Base-by-base conservation (phyloP, 2,888 invertebrate genomes). In the Dynastes tityus region DNA sequence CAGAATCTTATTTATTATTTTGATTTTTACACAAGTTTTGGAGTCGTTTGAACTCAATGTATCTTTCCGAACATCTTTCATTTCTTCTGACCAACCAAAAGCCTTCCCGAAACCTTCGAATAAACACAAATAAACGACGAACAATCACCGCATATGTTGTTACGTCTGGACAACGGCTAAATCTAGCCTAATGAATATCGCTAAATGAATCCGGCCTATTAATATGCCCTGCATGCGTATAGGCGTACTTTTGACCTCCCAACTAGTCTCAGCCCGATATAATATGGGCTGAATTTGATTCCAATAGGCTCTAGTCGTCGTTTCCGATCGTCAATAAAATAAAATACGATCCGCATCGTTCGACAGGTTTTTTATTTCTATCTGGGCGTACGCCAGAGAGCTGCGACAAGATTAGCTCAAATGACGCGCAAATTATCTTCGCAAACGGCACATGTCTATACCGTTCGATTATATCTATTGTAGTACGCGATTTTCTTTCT, bases 331-430 rank as follows among this genome's bases (percentile, higher is more conserved):
- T 68, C 78, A 67, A 22, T 16, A 75, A 80, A 80, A 68, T 71
- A 65, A 67, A 71, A 78, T 75, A 58, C 78, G 78, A 71, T 78
- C 76, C 45, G 76, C 77, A 53, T 71, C 70, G 63, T 40, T 32
- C 75, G 45, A 63, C 63, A 63, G 75, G 78, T 75, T 78, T 80
- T 74, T 71, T 78, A 71, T 80, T 78, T 67, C 55, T 65, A 49
- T 78, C 32, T 78, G 78, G 67, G 53, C 65, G 37, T 75, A 53
- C 55, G 78, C 78, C 78, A 78, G 55, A 6, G 55, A 16, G 6
- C 55, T 22, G 16, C 40, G 63, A 65, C 74, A 67, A 78, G 78
- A 78, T 78, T 78, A 78, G 53, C 53, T 64, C 75, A 51, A 78
- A 78, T 78, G 78, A 78, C 73, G 75, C 75, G 75, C 74, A 74